A percentile compares a stretch with the other conserved stretches of the same genome.
phyloP scores from a whole-genome alignment of 2,113 vertebrate species.

The Halichoeres trimaculatus region DNA sequence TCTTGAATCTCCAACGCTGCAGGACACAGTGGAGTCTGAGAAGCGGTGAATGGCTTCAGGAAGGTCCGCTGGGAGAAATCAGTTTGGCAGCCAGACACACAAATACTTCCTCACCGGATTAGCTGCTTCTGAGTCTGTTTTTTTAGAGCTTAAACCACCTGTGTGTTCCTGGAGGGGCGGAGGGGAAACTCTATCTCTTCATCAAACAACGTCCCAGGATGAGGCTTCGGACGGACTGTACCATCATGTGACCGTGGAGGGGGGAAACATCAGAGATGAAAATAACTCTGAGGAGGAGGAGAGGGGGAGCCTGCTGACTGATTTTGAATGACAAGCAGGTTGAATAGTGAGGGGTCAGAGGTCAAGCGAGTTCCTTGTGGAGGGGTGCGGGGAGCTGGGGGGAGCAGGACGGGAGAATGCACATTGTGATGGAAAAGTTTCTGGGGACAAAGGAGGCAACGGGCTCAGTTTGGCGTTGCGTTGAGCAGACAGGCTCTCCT shows the following conservation, averaged over 20 bases:
- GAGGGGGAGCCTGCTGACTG: slow-evolving; percentile 65
- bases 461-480: slow-evolving; percentile 75
- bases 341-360: slow-evolving; percentile 76
- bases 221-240: slow-evolving; percentile 29
- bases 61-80: slow-evolving; percentile 41
- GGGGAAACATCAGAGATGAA: slow-evolving; percentile 53
- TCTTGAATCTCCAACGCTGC: too few relatives aligned
- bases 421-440: slow-evolving; percentile 84
- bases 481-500: slow-evolving; percentile 78
- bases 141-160: slow-evolving; percentile 36
- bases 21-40: too few relatives aligned
- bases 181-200: slow-evolving; percentile 43
- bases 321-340: slow-evolving; percentile 71
- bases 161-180: slow-evolving; percentile 33
- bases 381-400: slow-evolving; percentile 32
- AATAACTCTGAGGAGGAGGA: slow-evolving; percentile 57
- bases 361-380: slow-evolving; percentile 74
- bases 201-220: slow-evolving; percentile 46
- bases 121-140: slow-evolving; percentile 28
- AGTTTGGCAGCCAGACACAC: slow-evolving; percentile 23
- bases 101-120: slow-evolving; percentile 60
- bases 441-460: slow-evolving; percentile 78
- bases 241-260: slow-evolving; percentile 25
- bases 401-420: slow-evolving; percentile 76
- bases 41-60: neutral